Percentiles rank a stretch among this genome's conserved stretches.
These are phyloP conservation scores for Ormia ochracea DNA, from an alignment of 2,888 invertebrate genomes.

Conservation along the genomic window DNA sequence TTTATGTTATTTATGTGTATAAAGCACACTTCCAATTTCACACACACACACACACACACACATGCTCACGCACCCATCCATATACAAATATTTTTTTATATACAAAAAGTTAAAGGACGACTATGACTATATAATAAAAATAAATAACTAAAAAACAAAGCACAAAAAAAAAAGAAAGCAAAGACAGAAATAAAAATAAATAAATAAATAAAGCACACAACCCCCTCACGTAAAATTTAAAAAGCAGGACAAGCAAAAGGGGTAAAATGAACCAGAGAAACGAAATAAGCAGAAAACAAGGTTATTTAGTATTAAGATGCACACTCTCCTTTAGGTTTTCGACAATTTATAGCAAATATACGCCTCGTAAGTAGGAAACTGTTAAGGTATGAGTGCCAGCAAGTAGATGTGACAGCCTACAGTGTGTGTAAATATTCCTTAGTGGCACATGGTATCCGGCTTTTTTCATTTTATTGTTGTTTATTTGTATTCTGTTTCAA, in stretches of 20 bases:
- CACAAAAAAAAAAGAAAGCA: neutral
- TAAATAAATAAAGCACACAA: slow-evolving; percentile 4
- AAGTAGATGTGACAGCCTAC: neutral
- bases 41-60: neutral
- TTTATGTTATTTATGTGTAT: slow-evolving; percentile 53
- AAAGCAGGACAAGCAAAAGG: neutral
- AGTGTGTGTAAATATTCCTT: slow-evolving; percentile 21
- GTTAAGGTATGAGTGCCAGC: neutral
- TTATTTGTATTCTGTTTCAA: neutral
- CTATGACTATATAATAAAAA: slow-evolving; percentile 17
- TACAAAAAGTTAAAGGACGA: neutral
- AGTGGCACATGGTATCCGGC: slow-evolving; percentile 56
- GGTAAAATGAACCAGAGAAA: neutral
- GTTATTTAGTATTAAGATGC: slow-evolving; percentile 28
- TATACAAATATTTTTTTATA: neutral
- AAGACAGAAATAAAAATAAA: neutral
- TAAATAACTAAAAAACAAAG: slow-evolving; percentile 8
- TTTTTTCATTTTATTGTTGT: slow-evolving; percentile 11
- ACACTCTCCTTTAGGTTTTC: neutral
- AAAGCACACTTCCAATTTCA: slow-evolving; percentile 6
- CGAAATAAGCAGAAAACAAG: slow-evolving; percentile 35
- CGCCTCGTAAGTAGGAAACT: neutral
- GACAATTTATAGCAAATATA: slow-evolving; percentile 27
- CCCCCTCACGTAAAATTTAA: no score
- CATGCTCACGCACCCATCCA: neutral